Conservation (phyloP, 2,113 vertebrate genomes). For the Delphinus delphis region DNA sequence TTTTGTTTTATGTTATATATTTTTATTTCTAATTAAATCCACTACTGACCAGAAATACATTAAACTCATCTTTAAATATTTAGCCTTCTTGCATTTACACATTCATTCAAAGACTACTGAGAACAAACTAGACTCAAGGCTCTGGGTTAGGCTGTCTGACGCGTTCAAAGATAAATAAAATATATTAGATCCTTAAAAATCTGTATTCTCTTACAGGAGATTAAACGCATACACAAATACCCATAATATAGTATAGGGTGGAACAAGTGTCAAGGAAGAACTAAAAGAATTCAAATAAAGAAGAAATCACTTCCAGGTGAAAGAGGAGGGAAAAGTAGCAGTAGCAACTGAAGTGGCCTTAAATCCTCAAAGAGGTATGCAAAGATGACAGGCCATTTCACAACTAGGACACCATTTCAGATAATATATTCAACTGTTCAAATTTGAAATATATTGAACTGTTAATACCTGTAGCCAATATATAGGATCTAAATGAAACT, state of each 20-base stretch:
- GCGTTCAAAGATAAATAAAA: not conserved
- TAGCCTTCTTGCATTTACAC: not conserved
- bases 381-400: not conserved
- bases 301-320: conserved; percentile 14
- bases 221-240: not conserved
- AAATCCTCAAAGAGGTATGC: not conserved
- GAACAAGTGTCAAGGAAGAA: not conserved
- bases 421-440: not conserved
- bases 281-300: conserved; percentile 1
- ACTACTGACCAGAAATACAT: not conserved
- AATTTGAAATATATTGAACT: not conserved
- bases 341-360: not conserved
- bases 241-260: not conserved
- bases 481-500: not conserved
- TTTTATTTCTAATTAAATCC: conserved; percentile 3
- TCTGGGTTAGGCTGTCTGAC: not conserved
- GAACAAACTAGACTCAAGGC: not conserved
- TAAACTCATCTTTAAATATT: conserved; percentile 7
- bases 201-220: not conserved
- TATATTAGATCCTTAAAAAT: not conserved
- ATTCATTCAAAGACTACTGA: not conserved
- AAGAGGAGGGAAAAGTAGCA: not conserved
- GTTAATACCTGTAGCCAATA: not conserved
- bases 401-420: not conserved
- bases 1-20: not conserved